Conservation (phyloP, 2,797 vertebrate genomes). For the Cyclura pinguis region DNA sequence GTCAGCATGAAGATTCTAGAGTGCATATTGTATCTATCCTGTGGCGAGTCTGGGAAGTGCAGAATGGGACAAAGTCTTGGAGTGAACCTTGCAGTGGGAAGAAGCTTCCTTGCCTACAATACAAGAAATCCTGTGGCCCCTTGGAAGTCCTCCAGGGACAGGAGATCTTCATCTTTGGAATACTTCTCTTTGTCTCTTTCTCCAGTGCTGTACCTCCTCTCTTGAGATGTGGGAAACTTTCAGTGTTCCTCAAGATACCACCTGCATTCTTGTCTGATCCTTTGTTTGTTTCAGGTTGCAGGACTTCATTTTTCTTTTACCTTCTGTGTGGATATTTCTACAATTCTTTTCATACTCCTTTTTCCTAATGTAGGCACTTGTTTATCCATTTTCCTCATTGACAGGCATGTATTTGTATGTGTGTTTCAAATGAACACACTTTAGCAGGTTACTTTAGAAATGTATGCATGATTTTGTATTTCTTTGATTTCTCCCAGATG, state of each 20-base stretch:
- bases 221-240: not conserved
- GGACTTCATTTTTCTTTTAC: too few relatives aligned
- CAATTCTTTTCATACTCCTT: not conserved
- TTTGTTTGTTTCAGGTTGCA: too few relatives aligned
- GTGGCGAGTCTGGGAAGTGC: not conserved
- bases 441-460: too few relatives aligned
- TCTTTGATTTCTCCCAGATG: too few relatives aligned
- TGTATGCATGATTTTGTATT: too few relatives aligned
- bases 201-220: not conserved
- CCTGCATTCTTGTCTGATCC: not conserved
- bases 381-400: too few relatives aligned
- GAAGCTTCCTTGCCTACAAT: not conserved
- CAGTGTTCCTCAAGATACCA: not conserved
- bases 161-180: not conserved
- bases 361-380: not conserved
- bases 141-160: not conserved
- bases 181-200: not conserved
- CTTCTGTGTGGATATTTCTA: too few relatives aligned
- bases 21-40: too few relatives aligned
- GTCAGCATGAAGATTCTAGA: not conserved
- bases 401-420: too few relatives aligned
- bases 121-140: not conserved
- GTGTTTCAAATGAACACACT: too few relatives aligned
- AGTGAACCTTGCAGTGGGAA: not conserved
- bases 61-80: not conserved